These are phyloP conservation scores for Andricus grossulariae DNA, from an alignment of 1,140 invertebrate species.

Conservation along the genomic window DNA sequence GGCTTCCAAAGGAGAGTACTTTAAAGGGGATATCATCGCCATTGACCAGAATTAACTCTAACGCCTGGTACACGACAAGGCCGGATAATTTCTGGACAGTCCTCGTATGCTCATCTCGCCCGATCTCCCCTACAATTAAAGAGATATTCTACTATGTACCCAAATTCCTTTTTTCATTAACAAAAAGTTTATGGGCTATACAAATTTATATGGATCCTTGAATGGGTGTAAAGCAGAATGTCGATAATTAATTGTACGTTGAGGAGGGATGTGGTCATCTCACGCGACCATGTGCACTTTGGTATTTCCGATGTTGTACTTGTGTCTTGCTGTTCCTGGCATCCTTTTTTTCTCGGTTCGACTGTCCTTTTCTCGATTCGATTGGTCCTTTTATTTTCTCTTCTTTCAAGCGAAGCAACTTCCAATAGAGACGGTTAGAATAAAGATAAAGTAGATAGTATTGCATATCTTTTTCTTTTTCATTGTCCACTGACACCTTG, in stretches of 20 bases:
- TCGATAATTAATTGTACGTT: conserved; percentile 71
- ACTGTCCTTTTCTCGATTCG: conserved; percentile 32
- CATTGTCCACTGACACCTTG: background rate
- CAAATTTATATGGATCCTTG: conserved; percentile 61
- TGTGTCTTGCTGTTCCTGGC: conserved; percentile 33
- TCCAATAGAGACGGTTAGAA: background rate
- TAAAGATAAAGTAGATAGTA: too few relatives aligned
- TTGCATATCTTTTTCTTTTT: background rate
- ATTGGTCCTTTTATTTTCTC: conserved; percentile 36
- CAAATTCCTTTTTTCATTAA: background rate
- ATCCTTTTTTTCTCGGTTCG: conserved; percentile 39
- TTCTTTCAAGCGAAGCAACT: background rate
- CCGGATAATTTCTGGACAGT: too few relatives aligned
- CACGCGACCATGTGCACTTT: conserved; percentile 64
- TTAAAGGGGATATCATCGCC: too few relatives aligned
- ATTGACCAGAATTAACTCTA: too few relatives aligned
- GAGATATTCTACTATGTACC: background rate
- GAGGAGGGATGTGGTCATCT: conserved; percentile 70
- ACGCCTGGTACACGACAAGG: too few relatives aligned
- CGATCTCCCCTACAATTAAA: too few relatives aligned
- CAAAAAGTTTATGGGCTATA: conserved; percentile 31
- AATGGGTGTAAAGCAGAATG: conserved; percentile 65
- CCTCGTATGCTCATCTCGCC: too few relatives aligned
- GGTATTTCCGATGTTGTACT: conserved; percentile 46
- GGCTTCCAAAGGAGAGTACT: too few relatives aligned